Evolutionary conservation across 2,113 vertebrate genomes (phyloP).

Genomic region (Dipodomys stephensi): DNA sequence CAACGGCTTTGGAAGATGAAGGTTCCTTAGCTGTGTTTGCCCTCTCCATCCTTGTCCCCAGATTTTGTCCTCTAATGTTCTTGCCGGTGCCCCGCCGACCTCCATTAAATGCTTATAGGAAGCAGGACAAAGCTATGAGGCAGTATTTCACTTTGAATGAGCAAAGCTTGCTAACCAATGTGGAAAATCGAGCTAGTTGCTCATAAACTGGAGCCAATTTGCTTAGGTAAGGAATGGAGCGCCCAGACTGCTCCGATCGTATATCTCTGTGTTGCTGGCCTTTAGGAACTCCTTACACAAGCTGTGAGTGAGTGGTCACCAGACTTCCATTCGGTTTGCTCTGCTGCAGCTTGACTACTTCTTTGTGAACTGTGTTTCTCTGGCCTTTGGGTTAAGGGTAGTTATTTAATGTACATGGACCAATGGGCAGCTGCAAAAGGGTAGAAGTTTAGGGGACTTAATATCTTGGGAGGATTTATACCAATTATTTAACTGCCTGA

Average conservation of each 20-base stretch:
- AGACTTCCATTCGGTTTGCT: rapidly evolving
- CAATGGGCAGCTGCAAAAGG: constrained; percentile 8
- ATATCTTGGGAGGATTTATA: constrained; percentile 47
- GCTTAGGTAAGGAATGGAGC: background rate
- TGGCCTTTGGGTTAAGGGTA: constrained; percentile 7
- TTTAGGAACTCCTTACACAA: background rate
- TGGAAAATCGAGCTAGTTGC: background rate
- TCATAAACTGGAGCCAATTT: background rate
- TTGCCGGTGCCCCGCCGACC: background rate
- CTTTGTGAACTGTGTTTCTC: background rate
- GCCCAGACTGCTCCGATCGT: background rate
- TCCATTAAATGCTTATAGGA: background rate
- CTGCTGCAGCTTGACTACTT: background rate
- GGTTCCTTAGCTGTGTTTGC: background rate
- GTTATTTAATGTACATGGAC: constrained; percentile 34
- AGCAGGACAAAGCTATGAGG: background rate
- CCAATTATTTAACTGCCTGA: constrained; percentile 59
- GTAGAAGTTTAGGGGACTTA: constrained; percentile 31
- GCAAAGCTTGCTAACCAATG: background rate
- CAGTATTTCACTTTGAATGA: background rate
- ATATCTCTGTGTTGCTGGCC: rapidly evolving
- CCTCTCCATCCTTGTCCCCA: background rate
- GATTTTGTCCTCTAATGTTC: background rate
- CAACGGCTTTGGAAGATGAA: background rate
- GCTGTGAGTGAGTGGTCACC: background rate